These are phyloP conservation scores for Felis catus DNA, from an alignment of 2,113 vertebrate species.

Conservation along the genomic window DNA sequence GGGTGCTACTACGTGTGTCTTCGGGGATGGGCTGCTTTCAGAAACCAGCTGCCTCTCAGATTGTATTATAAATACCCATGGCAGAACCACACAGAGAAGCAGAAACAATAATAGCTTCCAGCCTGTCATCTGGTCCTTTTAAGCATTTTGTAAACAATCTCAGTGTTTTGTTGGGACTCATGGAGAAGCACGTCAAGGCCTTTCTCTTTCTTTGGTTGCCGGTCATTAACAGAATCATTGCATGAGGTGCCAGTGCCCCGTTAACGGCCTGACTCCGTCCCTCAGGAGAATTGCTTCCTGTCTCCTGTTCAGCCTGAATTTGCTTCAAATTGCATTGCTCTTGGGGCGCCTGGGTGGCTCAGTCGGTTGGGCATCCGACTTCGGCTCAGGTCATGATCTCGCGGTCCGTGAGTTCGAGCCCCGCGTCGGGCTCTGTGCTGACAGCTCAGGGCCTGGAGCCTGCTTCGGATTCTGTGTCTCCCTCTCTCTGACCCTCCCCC, in stretches of 20 bases:
- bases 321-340: neutral
- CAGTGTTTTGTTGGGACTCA: neutral
- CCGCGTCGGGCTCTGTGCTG: too few species aligned
- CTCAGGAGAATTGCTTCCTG: neutral
- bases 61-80: neutral
- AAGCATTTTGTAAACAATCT: neutral
- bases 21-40: neutral
- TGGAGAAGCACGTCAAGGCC: neutral
- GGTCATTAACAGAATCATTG: neutral
- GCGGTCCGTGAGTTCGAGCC: too few species aligned
- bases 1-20: neutral
- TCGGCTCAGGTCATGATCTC: too few species aligned
- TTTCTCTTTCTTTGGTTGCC: neutral
- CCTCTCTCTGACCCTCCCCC: too few species aligned
- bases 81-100: neutral
- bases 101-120: neutral
- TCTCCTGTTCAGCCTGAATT: neutral
- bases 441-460: too few species aligned
- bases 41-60: neutral
- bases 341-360: neutral
- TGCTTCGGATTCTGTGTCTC: too few species aligned
- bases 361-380: too few species aligned
- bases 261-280: neutral
- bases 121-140: neutral
- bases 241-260: neutral